Evolutionary conservation across 1,140 invertebrate genomes (phyloP), one percentile per base, ranked within the genome.

Genomic region (Nasonia giraulti): DNA sequence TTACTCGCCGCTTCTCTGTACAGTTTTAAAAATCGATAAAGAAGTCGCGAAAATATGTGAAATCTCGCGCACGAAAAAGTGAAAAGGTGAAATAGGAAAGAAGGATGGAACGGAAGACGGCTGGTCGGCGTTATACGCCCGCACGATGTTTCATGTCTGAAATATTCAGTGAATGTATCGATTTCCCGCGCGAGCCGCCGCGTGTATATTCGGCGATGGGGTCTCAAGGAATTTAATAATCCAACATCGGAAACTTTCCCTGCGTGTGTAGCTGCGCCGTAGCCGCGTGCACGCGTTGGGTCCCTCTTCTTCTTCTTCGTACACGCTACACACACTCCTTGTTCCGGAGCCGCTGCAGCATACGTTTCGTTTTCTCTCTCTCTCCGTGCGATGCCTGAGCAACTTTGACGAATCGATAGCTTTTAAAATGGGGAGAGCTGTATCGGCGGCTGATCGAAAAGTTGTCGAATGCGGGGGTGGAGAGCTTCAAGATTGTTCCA

Each of bases 131-230:
- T 75, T 17, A 27, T 27, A 23, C 66, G 68, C 27, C 31, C 1
- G 27, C 74, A 62, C 71, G 73, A 86, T 87, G 88, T 87, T 88
- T 88, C 87, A 87, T 87, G 87, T 89, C 90, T 91, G 88, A 92
- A 91, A 92, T 93, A 93, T 93, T 93, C 91, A 92, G 89, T 87
- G 91, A 92, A 92, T 93, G 91, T 92, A 93, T 93, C 92, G 92
- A 93, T 93, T 92, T 74, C 81, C 87, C 23, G 50, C 31, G 62
- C 85, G 27, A 27, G 27, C 27, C 27, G 55, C 20, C 55, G 55
- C 91, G 89, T 91, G 92, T 91, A 90, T 92, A 93, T 92, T 92
- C 88, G 88, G 84, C 89, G 90, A 92, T 91, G 88, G 90, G 91
- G 88, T 91, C 90, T 91, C 88, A 89, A 92, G 92, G 92, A 93